Evolutionary conservation across 2,888 invertebrate genomes (phyloP).

Genomic region (Timema podura): DNA sequence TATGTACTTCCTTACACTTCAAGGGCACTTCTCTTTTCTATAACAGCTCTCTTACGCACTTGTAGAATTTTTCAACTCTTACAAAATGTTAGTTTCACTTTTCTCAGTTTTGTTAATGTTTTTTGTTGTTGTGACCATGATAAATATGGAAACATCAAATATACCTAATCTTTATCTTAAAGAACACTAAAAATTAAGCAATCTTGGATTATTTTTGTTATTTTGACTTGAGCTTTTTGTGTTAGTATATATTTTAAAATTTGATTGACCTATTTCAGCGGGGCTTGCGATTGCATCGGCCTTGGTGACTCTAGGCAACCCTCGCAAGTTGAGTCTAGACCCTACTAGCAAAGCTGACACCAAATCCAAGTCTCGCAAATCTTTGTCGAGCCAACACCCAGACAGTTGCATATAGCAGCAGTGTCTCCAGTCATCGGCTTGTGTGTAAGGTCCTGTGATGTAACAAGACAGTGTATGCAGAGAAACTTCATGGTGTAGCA

Average conservation of each 20-base stretch:
- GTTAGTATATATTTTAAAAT: not conserved
- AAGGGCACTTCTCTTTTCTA: too few relatives aligned
- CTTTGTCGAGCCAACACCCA: conserved; percentile 66
- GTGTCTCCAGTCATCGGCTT: not conserved
- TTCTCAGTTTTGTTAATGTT: not conserved
- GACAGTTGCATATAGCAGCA: conserved; percentile 48
- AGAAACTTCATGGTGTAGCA: too few relatives aligned
- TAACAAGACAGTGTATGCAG: too few relatives aligned
- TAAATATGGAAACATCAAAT: not conserved
- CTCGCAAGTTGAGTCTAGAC: conserved; percentile 65
- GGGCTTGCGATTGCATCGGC: conserved; percentile 87
- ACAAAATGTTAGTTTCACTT: too few relatives aligned
- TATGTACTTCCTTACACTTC: too few relatives aligned
- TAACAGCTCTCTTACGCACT: too few relatives aligned
- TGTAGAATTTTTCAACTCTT: too few relatives aligned
- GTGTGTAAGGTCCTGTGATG: too few relatives aligned
- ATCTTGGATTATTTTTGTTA: not conserved
- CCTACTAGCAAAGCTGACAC: conserved; percentile 48
- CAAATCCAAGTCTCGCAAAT: conserved; percentile 53
- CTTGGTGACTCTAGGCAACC: conserved; percentile 82
- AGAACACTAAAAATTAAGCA: not conserved
- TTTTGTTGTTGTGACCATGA: not conserved
- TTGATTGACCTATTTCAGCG: conserved; percentile 41
- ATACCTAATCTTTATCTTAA: not conserved
- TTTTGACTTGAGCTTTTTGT: not conserved